Conservation (phyloP, 2,113 vertebrate genomes). For the Diadophis punctatus region DNA sequence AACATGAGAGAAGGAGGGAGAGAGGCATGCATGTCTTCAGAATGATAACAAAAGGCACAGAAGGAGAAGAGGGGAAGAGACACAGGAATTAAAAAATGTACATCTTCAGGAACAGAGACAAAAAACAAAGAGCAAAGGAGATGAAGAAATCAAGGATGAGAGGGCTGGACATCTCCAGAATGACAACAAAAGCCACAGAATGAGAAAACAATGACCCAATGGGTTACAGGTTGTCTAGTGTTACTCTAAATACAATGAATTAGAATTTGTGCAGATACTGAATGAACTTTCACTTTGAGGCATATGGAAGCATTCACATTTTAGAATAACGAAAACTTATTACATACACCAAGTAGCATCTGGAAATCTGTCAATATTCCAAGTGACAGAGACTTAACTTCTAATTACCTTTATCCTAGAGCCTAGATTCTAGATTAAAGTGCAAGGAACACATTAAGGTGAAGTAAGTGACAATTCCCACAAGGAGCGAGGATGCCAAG, state of each 20-base stretch:
- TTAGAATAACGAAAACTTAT: conserved; percentile 8
- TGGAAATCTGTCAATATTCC: conserved; percentile 1
- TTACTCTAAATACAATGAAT: not conserved
- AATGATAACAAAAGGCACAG: not conserved
- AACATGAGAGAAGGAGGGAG: not conserved
- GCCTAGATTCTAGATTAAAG: conserved; percentile 12
- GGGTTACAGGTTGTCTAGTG: not conserved
- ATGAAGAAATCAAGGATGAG: not conserved
- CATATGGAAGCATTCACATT: not conserved
- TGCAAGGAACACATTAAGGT: conserved; percentile 14
- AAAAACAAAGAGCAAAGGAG: not conserved
- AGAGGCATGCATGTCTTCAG: not conserved
- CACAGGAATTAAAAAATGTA: not conserved
- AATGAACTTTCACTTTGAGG: conserved; percentile 10
- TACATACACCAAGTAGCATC: conserved; percentile 19
- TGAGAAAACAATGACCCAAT: not conserved
- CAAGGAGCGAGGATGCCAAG: not conserved
- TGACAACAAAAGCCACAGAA: not conserved
- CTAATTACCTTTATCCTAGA: conserved; percentile 30
- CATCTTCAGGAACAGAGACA: not conserved
- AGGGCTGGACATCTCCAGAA: not conserved
- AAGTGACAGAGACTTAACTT: conserved; percentile 8
- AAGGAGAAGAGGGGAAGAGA: not conserved
- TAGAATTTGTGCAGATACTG: not conserved
- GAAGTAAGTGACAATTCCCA: not conserved